phyloP scores from a whole-genome alignment of 2,113 vertebrate species.

The Monopterus albus region DNA sequence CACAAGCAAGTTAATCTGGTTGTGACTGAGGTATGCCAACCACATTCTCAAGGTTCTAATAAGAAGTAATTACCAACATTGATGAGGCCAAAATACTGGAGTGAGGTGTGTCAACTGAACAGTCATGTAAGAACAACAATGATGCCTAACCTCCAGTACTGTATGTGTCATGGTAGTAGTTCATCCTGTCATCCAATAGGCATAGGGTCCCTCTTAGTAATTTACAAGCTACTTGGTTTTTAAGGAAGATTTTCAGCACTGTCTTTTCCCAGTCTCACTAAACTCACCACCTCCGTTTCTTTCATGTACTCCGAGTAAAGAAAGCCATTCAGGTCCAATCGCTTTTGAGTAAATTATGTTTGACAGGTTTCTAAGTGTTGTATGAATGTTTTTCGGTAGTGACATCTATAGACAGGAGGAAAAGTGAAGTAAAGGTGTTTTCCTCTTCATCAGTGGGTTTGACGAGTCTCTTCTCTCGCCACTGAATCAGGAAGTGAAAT shows the following conservation, averaged over 20 bases:
- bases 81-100: too few relatives aligned
- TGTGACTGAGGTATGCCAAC: too few relatives aligned
- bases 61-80: too few relatives aligned
- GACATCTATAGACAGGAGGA: constrained; percentile 45
- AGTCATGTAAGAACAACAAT: constrained; percentile 82
- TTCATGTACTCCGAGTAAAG: constrained; percentile 5
- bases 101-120: constrained; percentile 85
- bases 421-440: constrained; percentile 4
- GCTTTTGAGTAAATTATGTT: constrained; percentile 10
- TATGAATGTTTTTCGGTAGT: constrained; percentile 16
- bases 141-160: constrained; percentile 76
- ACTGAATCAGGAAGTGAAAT: constrained; percentile 12
- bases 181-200: constrained; percentile 75
- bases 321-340: constrained; percentile 31
- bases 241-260: constrained; percentile 72
- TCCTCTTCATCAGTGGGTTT: constrained; percentile 12
- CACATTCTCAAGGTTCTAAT: too few relatives aligned
- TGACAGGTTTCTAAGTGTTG: constrained; percentile 23
- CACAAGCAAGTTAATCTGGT: too few relatives aligned
- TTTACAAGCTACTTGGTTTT: constrained; percentile 65
- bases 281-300: constrained; percentile 32
- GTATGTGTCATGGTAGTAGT: constrained; percentile 82
- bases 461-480: constrained; percentile 28
- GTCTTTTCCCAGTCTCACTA: constrained; percentile 56
- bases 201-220: constrained; percentile 81